phyloP scores from a whole-genome alignment of 2,797 vertebrate genomes.

The Ctenopoma multispine region DNA sequence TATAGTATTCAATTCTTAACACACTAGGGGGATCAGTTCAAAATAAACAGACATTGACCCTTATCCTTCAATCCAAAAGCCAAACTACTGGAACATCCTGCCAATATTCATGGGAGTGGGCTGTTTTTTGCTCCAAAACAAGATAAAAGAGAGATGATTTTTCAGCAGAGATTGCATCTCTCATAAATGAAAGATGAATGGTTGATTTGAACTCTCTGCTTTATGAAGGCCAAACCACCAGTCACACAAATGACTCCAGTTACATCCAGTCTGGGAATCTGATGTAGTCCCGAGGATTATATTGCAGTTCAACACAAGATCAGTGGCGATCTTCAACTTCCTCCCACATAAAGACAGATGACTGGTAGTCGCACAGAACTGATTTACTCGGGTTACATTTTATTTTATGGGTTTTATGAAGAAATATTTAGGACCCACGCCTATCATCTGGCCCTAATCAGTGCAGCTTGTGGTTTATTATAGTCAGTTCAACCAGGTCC shows the following conservation, averaged over 20 bases:
- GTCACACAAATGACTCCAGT: slow-evolving; percentile 48
- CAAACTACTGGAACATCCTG: slow-evolving; percentile 26
- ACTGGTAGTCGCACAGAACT: slow-evolving; percentile 51
- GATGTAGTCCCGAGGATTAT: slow-evolving; percentile 60
- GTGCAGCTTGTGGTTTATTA: slow-evolving; percentile 61
- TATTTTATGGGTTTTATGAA: slow-evolving; percentile 64
- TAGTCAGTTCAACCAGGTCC: slow-evolving; percentile 46
- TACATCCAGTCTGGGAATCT: slow-evolving; percentile 41
- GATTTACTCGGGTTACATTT: slow-evolving; percentile 65
- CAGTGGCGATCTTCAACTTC: slow-evolving; percentile 67
- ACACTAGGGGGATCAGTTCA: slow-evolving; percentile 13
- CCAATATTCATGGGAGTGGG: slow-evolving; percentile 38
- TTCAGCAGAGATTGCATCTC: slow-evolving; percentile 64
- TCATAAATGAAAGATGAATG: slow-evolving; percentile 59
- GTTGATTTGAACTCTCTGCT: slow-evolving; percentile 50
- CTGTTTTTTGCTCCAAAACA: slow-evolving; percentile 46
- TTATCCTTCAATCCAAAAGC: background rate
- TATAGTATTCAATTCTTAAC: slow-evolving; percentile 1
- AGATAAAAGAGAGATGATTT: slow-evolving; percentile 58
- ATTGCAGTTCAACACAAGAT: slow-evolving; percentile 64
- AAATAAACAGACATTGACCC: slow-evolving; percentile 7
- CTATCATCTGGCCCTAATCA: slow-evolving; percentile 73
- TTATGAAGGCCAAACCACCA: slow-evolving; percentile 60
- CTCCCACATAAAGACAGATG: slow-evolving; percentile 61
- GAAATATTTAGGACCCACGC: slow-evolving; percentile 58